Evolutionary conservation across 2,113 vertebrate genomes (phyloP), one percentile per base, ranked within the genome.

Genomic region (Athene cunicularia): DNA sequence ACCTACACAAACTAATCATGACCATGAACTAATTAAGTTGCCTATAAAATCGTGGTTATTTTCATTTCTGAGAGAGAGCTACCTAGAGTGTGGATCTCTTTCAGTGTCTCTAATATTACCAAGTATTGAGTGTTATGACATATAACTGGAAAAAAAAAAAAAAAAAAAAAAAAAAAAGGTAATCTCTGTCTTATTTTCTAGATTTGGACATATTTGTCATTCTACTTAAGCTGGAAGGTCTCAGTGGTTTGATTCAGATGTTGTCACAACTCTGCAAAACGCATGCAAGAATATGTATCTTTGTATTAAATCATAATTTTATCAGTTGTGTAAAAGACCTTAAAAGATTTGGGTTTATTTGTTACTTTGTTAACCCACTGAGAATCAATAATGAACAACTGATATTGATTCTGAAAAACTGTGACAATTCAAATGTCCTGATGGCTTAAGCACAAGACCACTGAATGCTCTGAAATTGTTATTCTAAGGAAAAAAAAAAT

Each of bases 181-280:
- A 49, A 73, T 73, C 4, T 41, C 14, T 59, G 5, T 3, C 4
- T 52, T 63, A 6, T 45, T 53, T 66, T 86, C 47, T 59, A 22
- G 2, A 33, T 62, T 83, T 77, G 9, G 15, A 74, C 0, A 0
- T 22, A 32, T 70, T 76, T 83, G 4, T 45, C 12, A 88, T 52
- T 62, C 28, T 4, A 55, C 12, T 75, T 45, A 81, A 67, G 8
- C 7, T 63, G 18, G 4, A 59, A 84, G 12, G 1, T 43, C 41
- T 84, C 32, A 89, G 20, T 21, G 11, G 5, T 45, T 88, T 49
- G 71, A 58, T 62, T 73, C 41, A 33, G 27, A 43, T 35, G 12
- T 53, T 71, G 14, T 30, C 24, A 84, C 8, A 75, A 26, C 17
- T 72, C 13, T 72, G 14, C 1, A 30, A 90, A 81, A 74, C 6